A percentile compares a stretch with the other conserved stretches of the same genome.
Conservation (phyloP, 92 coral and sea anemone species). For the Phymanthus crucifer region DNA sequence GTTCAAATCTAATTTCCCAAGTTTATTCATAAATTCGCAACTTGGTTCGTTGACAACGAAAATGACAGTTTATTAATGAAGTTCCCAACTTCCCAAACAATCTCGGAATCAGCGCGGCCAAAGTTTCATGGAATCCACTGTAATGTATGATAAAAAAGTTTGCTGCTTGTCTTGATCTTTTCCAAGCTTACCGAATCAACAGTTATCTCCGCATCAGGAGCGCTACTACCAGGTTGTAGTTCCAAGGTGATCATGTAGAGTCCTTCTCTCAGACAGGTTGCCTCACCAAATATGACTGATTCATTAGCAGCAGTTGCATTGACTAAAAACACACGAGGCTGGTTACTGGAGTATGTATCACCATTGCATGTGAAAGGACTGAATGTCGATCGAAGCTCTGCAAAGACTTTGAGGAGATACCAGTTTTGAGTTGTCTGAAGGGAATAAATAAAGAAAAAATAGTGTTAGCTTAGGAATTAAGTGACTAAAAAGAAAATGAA, state of each 20-base stretch:
- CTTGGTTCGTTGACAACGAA: too few relatives aligned
- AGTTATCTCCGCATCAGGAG: slow-evolving; percentile 34
- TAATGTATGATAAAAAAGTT: too few relatives aligned
- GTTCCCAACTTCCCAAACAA: too few relatives aligned
- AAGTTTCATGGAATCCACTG: too few relatives aligned
- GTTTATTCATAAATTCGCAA: too few relatives aligned
- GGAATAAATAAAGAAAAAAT: not conserved
- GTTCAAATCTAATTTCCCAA: too few relatives aligned
- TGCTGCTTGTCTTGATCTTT: too few relatives aligned
- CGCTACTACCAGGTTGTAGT: slow-evolving; percentile 49
- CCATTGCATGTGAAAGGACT: slow-evolving; percentile 72
- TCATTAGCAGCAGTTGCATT: slow-evolving; percentile 49
- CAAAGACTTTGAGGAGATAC: slow-evolving; percentile 55
- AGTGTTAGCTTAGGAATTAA: too few relatives aligned
- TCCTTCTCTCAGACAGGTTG: slow-evolving; percentile 68
- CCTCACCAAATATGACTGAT: slow-evolving; percentile 60
- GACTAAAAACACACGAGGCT: slow-evolving; percentile 38
- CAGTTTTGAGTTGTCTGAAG: slow-evolving; percentile 79
- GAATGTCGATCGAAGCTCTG: slow-evolving; percentile 61
- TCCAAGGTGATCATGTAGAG: slow-evolving; percentile 55
- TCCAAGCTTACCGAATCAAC: slow-evolving; percentile 89
- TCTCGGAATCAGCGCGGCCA: too few relatives aligned
- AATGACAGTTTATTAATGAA: too few relatives aligned
- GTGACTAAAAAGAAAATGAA: not conserved
- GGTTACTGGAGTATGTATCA: slow-evolving; percentile 47